These are phyloP conservation scores for Epirrhoe tristata DNA, from an alignment of 2,888 invertebrate species.

Conservation along the genomic window DNA sequence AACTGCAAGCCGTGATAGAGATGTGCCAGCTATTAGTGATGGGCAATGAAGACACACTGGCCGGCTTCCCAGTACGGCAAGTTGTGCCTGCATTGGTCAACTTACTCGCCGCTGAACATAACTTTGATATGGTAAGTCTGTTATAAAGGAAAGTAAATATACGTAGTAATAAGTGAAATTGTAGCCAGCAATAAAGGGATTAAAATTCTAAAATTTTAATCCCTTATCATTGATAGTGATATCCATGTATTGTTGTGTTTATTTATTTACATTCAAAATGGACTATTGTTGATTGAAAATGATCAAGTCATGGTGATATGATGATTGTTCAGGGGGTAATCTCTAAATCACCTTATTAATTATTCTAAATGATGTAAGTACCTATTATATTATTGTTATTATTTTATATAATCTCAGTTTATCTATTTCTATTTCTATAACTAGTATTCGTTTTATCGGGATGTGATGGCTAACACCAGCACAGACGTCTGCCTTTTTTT, in stretches of 20 bases:
- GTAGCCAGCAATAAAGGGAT: neutral
- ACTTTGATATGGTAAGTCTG: slow-evolving; percentile 95
- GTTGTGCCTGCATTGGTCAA: slow-evolving; percentile 98
- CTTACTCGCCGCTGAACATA: slow-evolving; percentile 97
- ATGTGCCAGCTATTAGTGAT: slow-evolving; percentile 99
- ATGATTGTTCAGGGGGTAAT: neutral
- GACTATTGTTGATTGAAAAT: neutral
- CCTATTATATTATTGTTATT: no score
- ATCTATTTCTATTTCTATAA: no score
- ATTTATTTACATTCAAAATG: neutral
- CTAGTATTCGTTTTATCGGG: no score
- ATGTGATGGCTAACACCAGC: no score
- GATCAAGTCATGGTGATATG: neutral
- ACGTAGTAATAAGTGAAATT: neutral
- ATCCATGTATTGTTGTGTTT: neutral
- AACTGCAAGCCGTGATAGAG: slow-evolving; percentile 98
- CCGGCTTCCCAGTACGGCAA: slow-evolving; percentile 99
- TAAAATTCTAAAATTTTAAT: neutral
- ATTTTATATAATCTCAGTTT: no score
- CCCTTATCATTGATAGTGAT: neutral
- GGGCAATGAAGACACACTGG: slow-evolving; percentile 99
- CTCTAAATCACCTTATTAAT: no score
- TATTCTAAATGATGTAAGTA: no score
- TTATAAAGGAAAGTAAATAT: neutral
- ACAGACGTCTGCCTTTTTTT: no score